phyloP scores from a whole-genome alignment of 2,888 invertebrate genomes.

The Tiphia femorata region DNA sequence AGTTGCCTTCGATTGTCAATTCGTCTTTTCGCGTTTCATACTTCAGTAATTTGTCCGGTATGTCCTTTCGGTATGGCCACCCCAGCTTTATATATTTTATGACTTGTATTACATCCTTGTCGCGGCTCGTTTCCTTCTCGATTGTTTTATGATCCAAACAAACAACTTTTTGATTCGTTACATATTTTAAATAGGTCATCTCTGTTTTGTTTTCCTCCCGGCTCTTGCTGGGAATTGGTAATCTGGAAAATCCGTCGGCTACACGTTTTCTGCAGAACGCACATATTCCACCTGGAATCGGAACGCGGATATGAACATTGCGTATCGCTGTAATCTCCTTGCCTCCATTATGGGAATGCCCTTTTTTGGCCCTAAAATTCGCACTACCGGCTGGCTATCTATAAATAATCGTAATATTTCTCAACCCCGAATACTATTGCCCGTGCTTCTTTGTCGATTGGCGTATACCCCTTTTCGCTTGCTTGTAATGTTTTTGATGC shows the following conservation, averaged over 20 bases:
- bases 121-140: neutral
- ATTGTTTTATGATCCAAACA: neutral
- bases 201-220: no score
- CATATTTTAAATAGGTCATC: neutral
- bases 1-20: conserved; percentile 15
- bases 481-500: conserved; percentile 16
- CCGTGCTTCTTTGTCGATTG: neutral
- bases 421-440: conserved; percentile 22
- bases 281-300: conserved; percentile 11
- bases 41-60: neutral
- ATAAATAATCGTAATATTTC: conserved; percentile 26
- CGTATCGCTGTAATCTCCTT: conserved; percentile 15
- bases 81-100: neutral
- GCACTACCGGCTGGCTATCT: conserved; percentile 16
- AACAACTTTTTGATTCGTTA: neutral
- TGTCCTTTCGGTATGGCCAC: neutral
- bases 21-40: conserved; percentile 4
- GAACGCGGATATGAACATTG: conserved; percentile 18
- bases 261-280: neutral
- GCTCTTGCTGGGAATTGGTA: neutral
- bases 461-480: neutral
- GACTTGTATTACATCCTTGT: neutral
- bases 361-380: conserved; percentile 26
- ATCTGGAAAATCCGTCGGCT: conserved; percentile 21
- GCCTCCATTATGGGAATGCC: conserved; percentile 19